Conservation (phyloP, 2,888 invertebrate genomes). For the Smittia sp. region DNA sequence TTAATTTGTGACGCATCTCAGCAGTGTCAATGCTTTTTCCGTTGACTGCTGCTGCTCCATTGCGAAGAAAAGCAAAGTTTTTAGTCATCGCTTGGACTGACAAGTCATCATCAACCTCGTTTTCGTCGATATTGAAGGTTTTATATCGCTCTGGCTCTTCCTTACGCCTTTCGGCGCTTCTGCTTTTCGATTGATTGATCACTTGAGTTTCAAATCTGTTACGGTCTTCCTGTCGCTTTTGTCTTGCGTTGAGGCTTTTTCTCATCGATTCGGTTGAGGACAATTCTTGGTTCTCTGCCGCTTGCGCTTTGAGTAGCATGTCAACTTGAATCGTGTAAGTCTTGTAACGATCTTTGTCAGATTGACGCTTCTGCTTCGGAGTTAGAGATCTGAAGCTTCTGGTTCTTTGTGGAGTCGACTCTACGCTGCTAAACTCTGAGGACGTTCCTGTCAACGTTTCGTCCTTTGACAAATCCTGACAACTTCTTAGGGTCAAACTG, state of each 20-base stretch:
- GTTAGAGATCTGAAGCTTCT: constrained; percentile 58
- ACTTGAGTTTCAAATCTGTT: constrained; percentile 70
- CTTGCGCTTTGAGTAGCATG: constrained; percentile 51
- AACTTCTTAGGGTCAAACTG: constrained; percentile 59
- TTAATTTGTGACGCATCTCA: constrained; percentile 47
- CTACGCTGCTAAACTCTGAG: constrained; percentile 71
- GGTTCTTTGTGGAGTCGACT: constrained; percentile 70
- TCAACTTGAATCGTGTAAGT: constrained; percentile 76
- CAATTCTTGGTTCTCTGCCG: constrained; percentile 48
- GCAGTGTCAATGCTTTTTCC: constrained; percentile 46
- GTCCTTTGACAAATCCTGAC: constrained; percentile 58
- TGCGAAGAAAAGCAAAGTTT: constrained; percentile 18
- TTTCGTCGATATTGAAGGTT: constrained; percentile 62
- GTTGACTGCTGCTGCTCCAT: constrained; percentile 5
- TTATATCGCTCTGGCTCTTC: constrained; percentile 72
- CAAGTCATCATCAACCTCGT: constrained; percentile 44
- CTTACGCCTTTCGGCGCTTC: constrained; percentile 31
- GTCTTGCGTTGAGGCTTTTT: constrained; percentile 56
- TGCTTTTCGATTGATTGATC: neutral
- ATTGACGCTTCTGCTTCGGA: constrained; percentile 72
- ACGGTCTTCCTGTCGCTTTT: constrained; percentile 64
- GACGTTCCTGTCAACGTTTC: constrained; percentile 63
- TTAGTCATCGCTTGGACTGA: constrained; percentile 49
- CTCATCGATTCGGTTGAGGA: constrained; percentile 25
- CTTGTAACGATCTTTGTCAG: constrained; percentile 75